Conservation (phyloP, 2,888 invertebrate genomes). For the Stenotaenia linearis region DNA sequence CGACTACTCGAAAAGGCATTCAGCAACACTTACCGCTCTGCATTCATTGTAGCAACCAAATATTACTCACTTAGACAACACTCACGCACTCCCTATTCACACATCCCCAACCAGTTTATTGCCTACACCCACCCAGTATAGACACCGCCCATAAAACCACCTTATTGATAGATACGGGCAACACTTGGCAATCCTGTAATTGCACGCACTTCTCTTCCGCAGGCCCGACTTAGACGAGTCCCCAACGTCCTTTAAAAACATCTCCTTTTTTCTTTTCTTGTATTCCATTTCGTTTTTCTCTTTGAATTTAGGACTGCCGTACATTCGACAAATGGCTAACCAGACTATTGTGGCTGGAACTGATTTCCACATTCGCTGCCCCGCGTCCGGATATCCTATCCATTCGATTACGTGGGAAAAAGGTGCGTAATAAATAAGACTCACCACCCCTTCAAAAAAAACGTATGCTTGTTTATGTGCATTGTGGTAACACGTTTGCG, state of each 20-base stretch:
- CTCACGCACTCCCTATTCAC: neutral
- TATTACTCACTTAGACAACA: neutral
- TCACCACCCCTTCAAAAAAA: neutral
- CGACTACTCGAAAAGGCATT: neutral
- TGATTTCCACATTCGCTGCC: constrained; percentile 80
- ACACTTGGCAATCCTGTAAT: neutral
- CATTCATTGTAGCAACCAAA: neutral
- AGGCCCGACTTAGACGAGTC: neutral
- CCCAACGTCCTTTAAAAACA: neutral
- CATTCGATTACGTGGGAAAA: constrained; percentile 90
- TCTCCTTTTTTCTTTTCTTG: neutral
- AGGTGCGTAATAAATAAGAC: constrained; percentile 53
- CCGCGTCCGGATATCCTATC: constrained; percentile 91
- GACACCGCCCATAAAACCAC: neutral
- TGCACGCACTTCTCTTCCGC: neutral
- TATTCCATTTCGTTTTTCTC: constrained; percentile 13
- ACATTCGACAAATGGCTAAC: constrained; percentile 86
- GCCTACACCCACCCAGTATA: neutral
- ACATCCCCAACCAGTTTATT: neutral
- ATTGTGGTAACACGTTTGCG: neutral
- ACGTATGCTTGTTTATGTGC: neutral
- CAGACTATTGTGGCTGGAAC: constrained; percentile 88
- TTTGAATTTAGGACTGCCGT: constrained; percentile 65
- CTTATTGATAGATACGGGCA: neutral
- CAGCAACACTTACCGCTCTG: neutral